Percentiles rank a stretch among this genome's conserved stretches.
These are phyloP conservation scores for Galerucella calmariensis DNA, from an alignment of 2,888 invertebrate species.

Conservation along the genomic window DNA sequence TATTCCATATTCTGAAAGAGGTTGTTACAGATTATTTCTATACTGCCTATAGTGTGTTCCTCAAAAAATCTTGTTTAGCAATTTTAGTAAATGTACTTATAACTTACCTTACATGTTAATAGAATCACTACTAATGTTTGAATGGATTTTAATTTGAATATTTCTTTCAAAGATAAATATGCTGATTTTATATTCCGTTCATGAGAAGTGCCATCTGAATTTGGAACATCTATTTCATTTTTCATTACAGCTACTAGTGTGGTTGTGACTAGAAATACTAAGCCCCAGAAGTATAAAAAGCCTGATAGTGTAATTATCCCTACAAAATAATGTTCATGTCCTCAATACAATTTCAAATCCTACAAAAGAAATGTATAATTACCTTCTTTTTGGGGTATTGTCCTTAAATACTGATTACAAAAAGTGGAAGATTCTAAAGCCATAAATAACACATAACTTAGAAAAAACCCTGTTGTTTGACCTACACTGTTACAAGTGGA, in stretches of 20 bases:
- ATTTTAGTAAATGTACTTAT: not conserved
- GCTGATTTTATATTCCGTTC: conserved; percentile 74
- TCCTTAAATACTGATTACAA: conserved; percentile 91
- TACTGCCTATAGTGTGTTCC: too few relatives aligned
- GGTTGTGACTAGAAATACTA: conserved; percentile 89
- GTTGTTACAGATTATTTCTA: too few relatives aligned
- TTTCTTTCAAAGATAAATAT: conserved; percentile 84
- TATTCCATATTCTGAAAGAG: too few relatives aligned
- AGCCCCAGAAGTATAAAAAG: conserved; percentile 95
- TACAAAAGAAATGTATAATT: conserved; percentile 57
- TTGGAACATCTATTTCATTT: conserved; percentile 72
- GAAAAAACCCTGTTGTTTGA: conserved; percentile 96
- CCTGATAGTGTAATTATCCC: conserved; percentile 68
- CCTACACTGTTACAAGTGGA: conserved; percentile 99
- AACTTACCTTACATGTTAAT: conserved; percentile 87
- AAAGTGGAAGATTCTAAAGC: conserved; percentile 96
- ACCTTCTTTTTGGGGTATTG: conserved; percentile 74
- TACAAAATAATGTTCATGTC: conserved; percentile 43
- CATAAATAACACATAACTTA: conserved; percentile 96
- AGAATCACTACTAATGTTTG: conserved; percentile 81
- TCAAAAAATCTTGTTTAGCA: too few relatives aligned
- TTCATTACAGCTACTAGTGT: conserved; percentile 91
- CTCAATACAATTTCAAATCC: too few relatives aligned
- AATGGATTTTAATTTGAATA: conserved; percentile 85
- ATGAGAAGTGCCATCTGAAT: conserved; percentile 62